Base-by-base conservation (phyloP, 2,797 vertebrate genomes). In the Neosilurus hyrtlii region DNA sequence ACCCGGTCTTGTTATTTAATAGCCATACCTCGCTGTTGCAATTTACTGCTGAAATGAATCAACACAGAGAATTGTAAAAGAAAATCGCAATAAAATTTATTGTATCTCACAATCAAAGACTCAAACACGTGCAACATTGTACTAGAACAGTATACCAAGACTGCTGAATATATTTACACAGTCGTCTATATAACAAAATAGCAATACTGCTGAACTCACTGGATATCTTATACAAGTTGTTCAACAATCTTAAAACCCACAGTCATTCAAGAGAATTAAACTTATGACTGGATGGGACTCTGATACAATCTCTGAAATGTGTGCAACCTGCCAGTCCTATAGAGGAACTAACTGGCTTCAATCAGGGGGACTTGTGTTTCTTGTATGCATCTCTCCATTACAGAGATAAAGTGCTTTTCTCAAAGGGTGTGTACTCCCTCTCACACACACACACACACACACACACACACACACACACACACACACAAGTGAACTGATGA, bases 101-200 rank as follows among this genome's bases (percentile, higher is more conserved):
- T 92, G 84, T 87, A 92, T 91, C 90, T 94, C 91, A 95, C 93
- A 93, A 92, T 94, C 84, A 87, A 89, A 86, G 83, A 93, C 94
- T 92, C 92, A 86, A 89, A 95, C 92, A 94, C 90, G 86, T 95
- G 94, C 92, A 93, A 92, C 90, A 91, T 91, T 91, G 89, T 93
- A 94, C 91, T 91, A 91, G 89, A 94, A 95, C 89, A 83, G 54
- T 92, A 92, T 92, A 93, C 81, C 85, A 85, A 95, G 92, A 92
- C 85, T n/a, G 88, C 88, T 89, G 90, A 90, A 94, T 90, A 88
- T 94, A 96, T 95, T 92, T 96, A 96, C 92, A 95, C 77, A 84
- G 92, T 94, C 88, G 89, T 94, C 90, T 94, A 94, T 91, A 91
- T 94, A 93, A 95, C 92, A 96, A 96, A 96, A 96, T 94, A 96